Conservation (phyloP, 2,888 invertebrate species). For the Chalcis sispes region DNA sequence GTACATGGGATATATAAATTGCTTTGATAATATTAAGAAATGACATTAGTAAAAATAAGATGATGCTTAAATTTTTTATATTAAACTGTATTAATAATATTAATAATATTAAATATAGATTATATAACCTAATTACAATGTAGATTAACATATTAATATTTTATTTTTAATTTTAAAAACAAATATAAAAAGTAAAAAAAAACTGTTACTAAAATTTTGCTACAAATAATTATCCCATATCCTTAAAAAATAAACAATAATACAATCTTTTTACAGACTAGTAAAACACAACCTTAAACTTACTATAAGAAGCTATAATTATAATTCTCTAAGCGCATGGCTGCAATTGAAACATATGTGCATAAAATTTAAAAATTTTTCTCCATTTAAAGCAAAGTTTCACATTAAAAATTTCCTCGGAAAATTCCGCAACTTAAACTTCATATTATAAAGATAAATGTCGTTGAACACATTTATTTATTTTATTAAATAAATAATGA, state of each 20-base stretch:
- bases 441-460: no score
- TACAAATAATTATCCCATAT: constrained; percentile 13
- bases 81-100: no score
- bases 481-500: no score
- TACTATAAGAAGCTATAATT: constrained; percentile 42
- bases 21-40: neutral
- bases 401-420: constrained; percentile 20
- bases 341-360: constrained; percentile 34
- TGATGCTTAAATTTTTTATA: no score
- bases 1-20: constrained; percentile 23
- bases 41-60: no score
- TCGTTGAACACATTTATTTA: no score
- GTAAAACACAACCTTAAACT: constrained; percentile 35
- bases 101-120: no score
- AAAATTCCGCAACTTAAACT: no score
- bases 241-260: constrained; percentile 42
- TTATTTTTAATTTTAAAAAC: no score
- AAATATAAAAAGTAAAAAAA: neutral
- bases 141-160: neutral
- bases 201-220: neutral
- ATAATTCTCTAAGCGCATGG: constrained; percentile 47
- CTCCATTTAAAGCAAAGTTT: constrained; percentile 44
- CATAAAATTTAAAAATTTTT: constrained; percentile 16
- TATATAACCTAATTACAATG: neutral
- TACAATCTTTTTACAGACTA: constrained; percentile 20